Percentiles rank a stretch among this genome's conserved stretches.
These are phyloP conservation scores for Dicrostonyx torquatus DNA, from an alignment of 2,797 vertebrate species.

Conservation along the genomic window DNA sequence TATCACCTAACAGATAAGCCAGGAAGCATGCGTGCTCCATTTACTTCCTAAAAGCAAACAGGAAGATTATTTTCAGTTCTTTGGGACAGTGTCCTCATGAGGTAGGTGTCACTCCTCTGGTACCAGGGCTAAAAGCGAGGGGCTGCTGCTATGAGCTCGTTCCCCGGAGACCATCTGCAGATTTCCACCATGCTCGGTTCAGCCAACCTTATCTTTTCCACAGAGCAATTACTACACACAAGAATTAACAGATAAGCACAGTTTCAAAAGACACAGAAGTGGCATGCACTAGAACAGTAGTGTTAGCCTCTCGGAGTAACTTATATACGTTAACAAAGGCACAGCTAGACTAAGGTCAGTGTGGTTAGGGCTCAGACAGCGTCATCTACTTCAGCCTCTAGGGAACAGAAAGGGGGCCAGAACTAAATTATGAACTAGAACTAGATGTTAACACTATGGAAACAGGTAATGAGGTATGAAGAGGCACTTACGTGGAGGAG, in stretches of 20 bases:
- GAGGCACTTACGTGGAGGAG: slow-evolving; percentile 93
- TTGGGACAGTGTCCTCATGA: not conserved
- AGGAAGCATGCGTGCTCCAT: not conserved
- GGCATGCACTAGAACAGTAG: slow-evolving; percentile 82
- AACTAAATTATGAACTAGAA: slow-evolving; percentile 80
- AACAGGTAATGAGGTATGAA: slow-evolving; percentile 83
- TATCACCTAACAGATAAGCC: not conserved
- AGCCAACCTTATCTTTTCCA: slow-evolving; percentile 12
- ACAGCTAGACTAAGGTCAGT: slow-evolving; percentile 83
- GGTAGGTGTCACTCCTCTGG: not conserved
- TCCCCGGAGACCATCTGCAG: slow-evolving; percentile 28
- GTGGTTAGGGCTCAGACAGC: slow-evolving; percentile 80
- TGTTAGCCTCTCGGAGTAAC: slow-evolving; percentile 78
- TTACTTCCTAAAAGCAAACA: not conserved
- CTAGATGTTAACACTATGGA: slow-evolving; percentile 82
- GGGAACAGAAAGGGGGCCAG: slow-evolving; percentile 67
- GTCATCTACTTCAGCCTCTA: slow-evolving; percentile 76
- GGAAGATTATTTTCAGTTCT: not conserved
- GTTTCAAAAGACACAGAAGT: slow-evolving; percentile 62
- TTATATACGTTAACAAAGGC: slow-evolving; percentile 64
- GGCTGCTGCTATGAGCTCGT: fast-evolving
- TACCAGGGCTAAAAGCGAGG: not conserved
- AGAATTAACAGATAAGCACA: slow-evolving; percentile 65
- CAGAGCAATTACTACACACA: slow-evolving; percentile 28
- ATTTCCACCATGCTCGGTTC: slow-evolving; percentile 62